Conservation (phyloP, 2,888 invertebrate genomes). For the Dione juno region DNA sequence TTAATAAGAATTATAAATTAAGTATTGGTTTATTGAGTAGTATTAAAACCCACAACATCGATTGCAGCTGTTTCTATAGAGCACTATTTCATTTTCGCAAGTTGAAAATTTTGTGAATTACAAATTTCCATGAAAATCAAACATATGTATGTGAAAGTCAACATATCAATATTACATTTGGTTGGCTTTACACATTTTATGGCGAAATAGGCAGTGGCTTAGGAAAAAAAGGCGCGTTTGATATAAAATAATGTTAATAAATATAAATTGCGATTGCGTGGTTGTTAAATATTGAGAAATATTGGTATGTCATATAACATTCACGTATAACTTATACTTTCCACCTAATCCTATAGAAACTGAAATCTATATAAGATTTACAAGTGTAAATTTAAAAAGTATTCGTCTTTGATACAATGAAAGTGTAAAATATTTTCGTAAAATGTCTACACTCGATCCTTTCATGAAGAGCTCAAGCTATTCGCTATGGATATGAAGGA, state of each 20-base stretch:
- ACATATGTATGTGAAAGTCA: constrained; percentile 7
- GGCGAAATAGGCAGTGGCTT: constrained; percentile 22
- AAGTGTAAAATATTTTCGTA: constrained; percentile 8
- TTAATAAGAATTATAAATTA: too few species aligned
- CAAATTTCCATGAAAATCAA: not conserved
- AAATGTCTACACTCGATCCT: constrained; percentile 19
- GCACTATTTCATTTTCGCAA: not conserved
- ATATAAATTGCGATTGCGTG: constrained; percentile 9
- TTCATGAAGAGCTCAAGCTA: constrained; percentile 18
- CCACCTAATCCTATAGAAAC: not conserved
- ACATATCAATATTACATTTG: constrained; percentile 21
- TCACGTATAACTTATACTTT: not conserved
- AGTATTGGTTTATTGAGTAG: too few species aligned
- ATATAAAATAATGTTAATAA: constrained; percentile 27
- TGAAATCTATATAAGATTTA: not conserved
- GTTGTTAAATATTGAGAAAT: constrained; percentile 17
- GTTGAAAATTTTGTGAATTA: not conserved
- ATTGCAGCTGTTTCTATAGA: not conserved
- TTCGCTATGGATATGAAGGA: constrained; percentile 30
- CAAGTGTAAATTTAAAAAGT: not conserved
- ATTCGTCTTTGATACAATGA: constrained; percentile 2
- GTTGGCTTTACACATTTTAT: constrained; percentile 18
- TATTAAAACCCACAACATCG: not conserved
- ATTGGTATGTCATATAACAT: constrained; percentile 6
- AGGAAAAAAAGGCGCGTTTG: constrained; percentile 18